phyloP scores from a whole-genome alignment of 2,888 invertebrate species.

The Hybos culiciformis region DNA sequence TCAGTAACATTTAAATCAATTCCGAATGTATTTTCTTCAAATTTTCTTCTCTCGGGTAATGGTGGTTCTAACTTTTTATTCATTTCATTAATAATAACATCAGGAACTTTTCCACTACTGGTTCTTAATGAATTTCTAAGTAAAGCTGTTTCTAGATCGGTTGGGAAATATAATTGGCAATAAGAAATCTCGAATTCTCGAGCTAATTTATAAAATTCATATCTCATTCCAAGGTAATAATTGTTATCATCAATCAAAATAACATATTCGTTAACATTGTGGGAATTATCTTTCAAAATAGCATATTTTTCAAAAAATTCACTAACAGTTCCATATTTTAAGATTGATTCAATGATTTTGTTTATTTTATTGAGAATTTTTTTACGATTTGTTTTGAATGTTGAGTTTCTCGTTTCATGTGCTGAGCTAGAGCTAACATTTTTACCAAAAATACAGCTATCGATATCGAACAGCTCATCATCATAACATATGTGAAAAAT shows the following conservation, averaged over 20 bases:
- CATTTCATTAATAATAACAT: constrained; percentile 22
- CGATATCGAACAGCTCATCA: no score
- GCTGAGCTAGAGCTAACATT: no score
- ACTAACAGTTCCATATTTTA: neutral
- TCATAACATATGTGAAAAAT: constrained; percentile 28
- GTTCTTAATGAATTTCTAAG: constrained; percentile 20
- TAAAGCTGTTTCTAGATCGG: constrained; percentile 14
- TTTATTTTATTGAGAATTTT: constrained; percentile 16
- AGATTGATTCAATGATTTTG: constrained; percentile 14
- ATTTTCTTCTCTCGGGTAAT: constrained; percentile 8
- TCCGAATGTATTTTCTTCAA: constrained; percentile 10
- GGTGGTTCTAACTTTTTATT: constrained; percentile 21
- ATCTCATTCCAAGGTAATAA: constrained; percentile 31
- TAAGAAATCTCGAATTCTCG: constrained; percentile 17
- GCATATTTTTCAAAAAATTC: neutral
- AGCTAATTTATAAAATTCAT: constrained; percentile 25
- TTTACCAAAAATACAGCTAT: no score
- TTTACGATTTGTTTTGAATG: constrained; percentile 21
- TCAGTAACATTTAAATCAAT: neutral
- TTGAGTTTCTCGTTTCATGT: no score
- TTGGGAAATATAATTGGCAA: constrained; percentile 23
- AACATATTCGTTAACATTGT: constrained; percentile 13
- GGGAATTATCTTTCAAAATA: neutral
- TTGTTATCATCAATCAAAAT: constrained; percentile 32
- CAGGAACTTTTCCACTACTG: constrained; percentile 16